phyloP scores from a whole-genome alignment of 2,113 vertebrate species.

The Aspiorhynchus laticeps region DNA sequence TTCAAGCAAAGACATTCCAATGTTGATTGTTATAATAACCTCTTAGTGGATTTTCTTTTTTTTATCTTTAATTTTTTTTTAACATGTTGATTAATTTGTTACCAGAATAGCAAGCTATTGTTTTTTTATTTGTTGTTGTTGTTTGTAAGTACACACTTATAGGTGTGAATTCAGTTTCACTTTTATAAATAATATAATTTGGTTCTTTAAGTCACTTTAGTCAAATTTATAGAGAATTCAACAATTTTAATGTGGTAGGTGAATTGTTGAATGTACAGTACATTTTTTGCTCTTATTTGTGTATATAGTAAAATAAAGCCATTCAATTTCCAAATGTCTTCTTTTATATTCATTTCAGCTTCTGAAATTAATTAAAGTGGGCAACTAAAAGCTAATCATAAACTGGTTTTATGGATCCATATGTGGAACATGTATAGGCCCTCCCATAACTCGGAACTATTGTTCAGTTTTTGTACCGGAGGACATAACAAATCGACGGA shows the following conservation, averaged over 20 bases:
- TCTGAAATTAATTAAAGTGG: background rate
- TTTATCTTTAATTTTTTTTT: background rate
- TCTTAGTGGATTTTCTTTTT: background rate
- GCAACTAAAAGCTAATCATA: background rate
- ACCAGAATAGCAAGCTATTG: background rate
- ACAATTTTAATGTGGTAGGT: background rate
- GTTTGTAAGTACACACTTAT: background rate
- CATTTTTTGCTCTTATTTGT: background rate
- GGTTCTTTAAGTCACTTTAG: background rate
- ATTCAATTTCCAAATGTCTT: background rate
- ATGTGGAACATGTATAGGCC: background rate
- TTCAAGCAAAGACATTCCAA: background rate
- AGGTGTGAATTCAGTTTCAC: background rate
- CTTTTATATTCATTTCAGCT: background rate
- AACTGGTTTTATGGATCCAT: background rate
- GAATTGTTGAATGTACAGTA: background rate
- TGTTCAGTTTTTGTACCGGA: background rate
- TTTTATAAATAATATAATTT: background rate
- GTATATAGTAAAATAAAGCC: constrained; percentile 13
- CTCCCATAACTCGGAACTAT: constrained; percentile 1
- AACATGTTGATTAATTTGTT: background rate
- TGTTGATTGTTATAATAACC: background rate
- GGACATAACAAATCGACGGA: background rate
- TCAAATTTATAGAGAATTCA: background rate
- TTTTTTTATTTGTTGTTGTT: too few species aligned